Base-by-base conservation (phyloP, 2,113 vertebrate species). In the Ageneiosus marmoratus region DNA sequence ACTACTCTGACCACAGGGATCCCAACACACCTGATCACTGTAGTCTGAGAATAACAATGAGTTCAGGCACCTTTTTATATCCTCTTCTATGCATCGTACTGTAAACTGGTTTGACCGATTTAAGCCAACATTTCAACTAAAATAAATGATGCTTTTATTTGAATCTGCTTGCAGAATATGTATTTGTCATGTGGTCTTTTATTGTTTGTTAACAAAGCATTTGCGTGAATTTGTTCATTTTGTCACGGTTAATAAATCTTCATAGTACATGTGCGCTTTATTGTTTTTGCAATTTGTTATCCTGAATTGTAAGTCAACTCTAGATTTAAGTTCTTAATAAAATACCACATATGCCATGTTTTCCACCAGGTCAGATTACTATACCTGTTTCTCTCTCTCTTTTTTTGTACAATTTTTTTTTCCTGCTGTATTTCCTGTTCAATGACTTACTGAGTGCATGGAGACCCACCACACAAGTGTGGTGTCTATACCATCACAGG, bases 361-460 rank as follows among this genome's bases (percentile, higher is more conserved):
- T 4, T 16, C 29, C 22, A 16, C 37, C 32, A 56, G 58, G 60
- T 63, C 9, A 65, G 46, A 48, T 37, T 15, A 0, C 41, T 63
- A 16, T 75, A 60, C 6, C 12, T 48, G 9, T 83, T 5, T 67
- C 3, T 74, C 69, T 73, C 15, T 58, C 63, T 80, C 13, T 80
- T 27, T 69, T 37, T 72, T 29, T 80, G 4, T 62, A n/a, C 41
- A 41, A 44, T 81, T 34, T 34, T 44, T 73, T 72, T 76, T 53
- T 4, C 3, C 20, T 50, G 11, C 46, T 76, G 10, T 83, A 34
- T 46, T 67, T 58, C 72, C 63, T 77, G 75, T 67, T 37, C 48
- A n/a, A 65, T 79, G 63, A 50, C 46, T 83, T 58, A 83, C 65
- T 72, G 83, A 58, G 32, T 72, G 6, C 46, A 50, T 84, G 53